Evolutionary conservation across 2,113 vertebrate genomes (phyloP).

Genomic region (Chaenocephalus aceratus): DNA sequence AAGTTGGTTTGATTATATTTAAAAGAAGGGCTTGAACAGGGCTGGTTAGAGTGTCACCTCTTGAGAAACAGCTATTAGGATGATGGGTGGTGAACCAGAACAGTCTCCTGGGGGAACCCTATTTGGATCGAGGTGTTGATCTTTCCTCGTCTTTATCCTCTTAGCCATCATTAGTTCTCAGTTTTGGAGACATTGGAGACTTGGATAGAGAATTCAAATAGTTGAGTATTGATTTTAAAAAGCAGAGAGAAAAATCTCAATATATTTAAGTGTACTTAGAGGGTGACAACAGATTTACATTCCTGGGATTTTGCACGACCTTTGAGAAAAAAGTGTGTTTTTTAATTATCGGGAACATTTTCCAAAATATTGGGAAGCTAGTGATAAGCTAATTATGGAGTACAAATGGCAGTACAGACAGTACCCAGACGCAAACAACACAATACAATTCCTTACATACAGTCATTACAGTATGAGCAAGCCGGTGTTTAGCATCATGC

Average conservation of each 20-base stretch:
- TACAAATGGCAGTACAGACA: background rate
- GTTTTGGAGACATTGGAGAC: background rate
- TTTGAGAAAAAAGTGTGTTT: too few species aligned
- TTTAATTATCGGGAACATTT: background rate
- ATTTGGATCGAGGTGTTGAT: background rate
- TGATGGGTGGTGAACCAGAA: slow-evolving; percentile 11
- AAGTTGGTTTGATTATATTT: background rate
- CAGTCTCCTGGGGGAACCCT: background rate
- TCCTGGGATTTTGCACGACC: background rate
- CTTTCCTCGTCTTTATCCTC: background rate
- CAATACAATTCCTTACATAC: background rate
- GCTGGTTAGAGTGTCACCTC: slow-evolving; percentile 11
- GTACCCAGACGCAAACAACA: too few species aligned
- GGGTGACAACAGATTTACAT: background rate
- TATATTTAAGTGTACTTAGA: background rate
- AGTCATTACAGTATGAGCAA: background rate
- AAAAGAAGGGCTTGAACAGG: background rate
- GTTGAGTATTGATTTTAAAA: slow-evolving; percentile 3
- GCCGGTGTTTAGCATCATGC: slow-evolving; percentile 3
- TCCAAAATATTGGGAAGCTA: background rate
- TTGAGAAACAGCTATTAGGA: slow-evolving; percentile 21
- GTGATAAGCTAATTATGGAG: background rate
- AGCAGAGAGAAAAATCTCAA: background rate
- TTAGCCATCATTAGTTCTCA: slow-evolving; percentile 15
- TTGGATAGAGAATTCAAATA: background rate